Evolutionary conservation across 2,797 vertebrate genomes (phyloP), one percentile per base, ranked within the genome.

Genomic region (Arrhamphus sclerolepis): DNA sequence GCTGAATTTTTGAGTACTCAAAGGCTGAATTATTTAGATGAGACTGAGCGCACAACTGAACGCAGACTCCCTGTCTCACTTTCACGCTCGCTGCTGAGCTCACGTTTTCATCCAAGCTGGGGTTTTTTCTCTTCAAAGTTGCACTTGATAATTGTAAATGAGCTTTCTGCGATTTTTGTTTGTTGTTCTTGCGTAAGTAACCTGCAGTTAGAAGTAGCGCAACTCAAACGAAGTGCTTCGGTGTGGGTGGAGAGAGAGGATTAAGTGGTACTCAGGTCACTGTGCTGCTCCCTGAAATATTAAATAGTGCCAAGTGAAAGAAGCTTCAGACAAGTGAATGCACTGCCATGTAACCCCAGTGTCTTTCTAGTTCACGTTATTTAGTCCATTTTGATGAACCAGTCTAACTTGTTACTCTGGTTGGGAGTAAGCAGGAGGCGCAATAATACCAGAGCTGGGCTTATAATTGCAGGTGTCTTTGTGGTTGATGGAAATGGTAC

Each of bases 11-110:
- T 59, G 57, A 72, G 58, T 56, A 34, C 46, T 59, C 71, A 68
- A 62, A 50, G 34, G 41, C 52, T 89, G 66, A 89, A 90, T 89
- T 70, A 88, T 89, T 89, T 66, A 90, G 80, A 68, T 56, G 70
- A 44, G 70, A 74, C 47, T 0, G 24, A 72, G 39, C 5, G 14
- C 56, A 70, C 48, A 58, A 57, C 62, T 78, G 41, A 46, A 46
- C 61, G 52, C 61, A 54, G 53, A 70, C 50, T 10, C 47, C 24
- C 62, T 77, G 48, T 62, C 62, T 78, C 64, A 61, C 48, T 68
- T 75, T 67, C 48, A 66, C 52, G 47, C 63, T 46, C 55, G 46
- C 66, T 46, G 49, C 54, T 19, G 73, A 58, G 39, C 71, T 60
- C 64, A 70, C 1, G 46, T 63, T 63, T 22, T 55, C 49, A 66